Conservation (phyloP, 2,888 invertebrate genomes). For the Disparrhopalites patrizii region DNA sequence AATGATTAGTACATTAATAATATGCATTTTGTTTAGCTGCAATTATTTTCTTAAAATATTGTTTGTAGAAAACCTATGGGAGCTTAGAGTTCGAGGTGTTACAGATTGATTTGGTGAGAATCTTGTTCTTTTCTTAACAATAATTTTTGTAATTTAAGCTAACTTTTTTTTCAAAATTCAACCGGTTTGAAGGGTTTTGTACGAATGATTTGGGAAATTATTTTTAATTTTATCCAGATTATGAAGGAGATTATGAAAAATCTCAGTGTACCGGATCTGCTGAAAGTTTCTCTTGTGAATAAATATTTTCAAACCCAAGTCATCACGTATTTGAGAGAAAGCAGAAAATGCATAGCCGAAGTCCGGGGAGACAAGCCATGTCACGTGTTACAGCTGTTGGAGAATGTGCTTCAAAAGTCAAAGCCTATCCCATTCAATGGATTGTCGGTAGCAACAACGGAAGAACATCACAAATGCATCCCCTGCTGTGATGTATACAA, state of each 20-base stretch:
- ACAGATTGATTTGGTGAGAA: too few relatives aligned
- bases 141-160: too few relatives aligned
- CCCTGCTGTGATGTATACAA: background rate
- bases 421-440: background rate
- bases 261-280: background rate
- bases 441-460: background rate
- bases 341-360: background rate
- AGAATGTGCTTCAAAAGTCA: background rate
- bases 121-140: too few relatives aligned
- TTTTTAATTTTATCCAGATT: background rate
- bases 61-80: too few relatives aligned
- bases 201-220: too few relatives aligned
- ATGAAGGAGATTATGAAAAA: background rate
- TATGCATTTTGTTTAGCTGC: too few relatives aligned
- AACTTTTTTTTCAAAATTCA: too few relatives aligned
- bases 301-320: background rate
- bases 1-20: too few relatives aligned
- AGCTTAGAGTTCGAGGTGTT: too few relatives aligned
- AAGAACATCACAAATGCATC: background rate
- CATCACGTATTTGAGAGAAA: background rate
- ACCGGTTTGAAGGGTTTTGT: too few relatives aligned
- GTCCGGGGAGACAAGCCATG: background rate
- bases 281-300: background rate
- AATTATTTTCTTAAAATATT: too few relatives aligned
- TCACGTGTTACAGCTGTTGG: background rate